Percentiles rank a stretch among this genome's conserved stretches.
phyloP scores from a whole-genome alignment of 1,140 invertebrate species.

The Pinna nobilis region DNA sequence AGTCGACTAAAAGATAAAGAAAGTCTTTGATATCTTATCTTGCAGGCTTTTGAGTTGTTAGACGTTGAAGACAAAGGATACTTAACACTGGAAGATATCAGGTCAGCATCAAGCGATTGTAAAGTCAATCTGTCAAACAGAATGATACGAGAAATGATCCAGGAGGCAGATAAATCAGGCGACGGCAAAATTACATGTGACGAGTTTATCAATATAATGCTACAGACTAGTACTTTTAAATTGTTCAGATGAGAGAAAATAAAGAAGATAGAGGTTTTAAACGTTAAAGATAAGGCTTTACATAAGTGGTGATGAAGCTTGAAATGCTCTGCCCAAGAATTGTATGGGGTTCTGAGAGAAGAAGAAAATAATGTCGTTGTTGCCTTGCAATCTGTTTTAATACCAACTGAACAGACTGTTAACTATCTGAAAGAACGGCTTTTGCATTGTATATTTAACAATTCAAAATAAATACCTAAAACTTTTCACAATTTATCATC shows the following conservation, averaged over 20 bases:
- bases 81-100: conserved; percentile 53
- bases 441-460: too few relatives aligned
- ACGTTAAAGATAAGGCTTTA: too few relatives aligned
- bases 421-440: too few relatives aligned
- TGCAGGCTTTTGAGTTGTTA: conserved; percentile 58
- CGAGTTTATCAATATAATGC: conserved; percentile 66
- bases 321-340: too few relatives aligned
- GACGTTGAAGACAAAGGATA: conserved; percentile 58
- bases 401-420: too few relatives aligned
- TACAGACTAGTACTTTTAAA: conserved; percentile 57
- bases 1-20: neutral
- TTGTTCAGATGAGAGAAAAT: neutral
- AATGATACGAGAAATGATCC: conserved; percentile 67
- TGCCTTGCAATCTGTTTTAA: too few relatives aligned
- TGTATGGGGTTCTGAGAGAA: too few relatives aligned
- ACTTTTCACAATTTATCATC: too few relatives aligned
- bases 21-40: conserved; percentile 12
- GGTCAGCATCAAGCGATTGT: conserved; percentile 47
- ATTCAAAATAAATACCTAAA: too few relatives aligned
- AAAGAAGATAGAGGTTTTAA: neutral
- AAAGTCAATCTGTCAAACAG: conserved; percentile 59
- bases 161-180: conserved; percentile 68
- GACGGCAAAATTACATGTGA: conserved; percentile 58
- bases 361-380: too few relatives aligned
- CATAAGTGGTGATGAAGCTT: too few relatives aligned